Percentiles rank a stretch among this genome's conserved stretches.
phyloP scores from a whole-genome alignment of 2,888 invertebrate species.

The Drosophila borborema region DNA sequence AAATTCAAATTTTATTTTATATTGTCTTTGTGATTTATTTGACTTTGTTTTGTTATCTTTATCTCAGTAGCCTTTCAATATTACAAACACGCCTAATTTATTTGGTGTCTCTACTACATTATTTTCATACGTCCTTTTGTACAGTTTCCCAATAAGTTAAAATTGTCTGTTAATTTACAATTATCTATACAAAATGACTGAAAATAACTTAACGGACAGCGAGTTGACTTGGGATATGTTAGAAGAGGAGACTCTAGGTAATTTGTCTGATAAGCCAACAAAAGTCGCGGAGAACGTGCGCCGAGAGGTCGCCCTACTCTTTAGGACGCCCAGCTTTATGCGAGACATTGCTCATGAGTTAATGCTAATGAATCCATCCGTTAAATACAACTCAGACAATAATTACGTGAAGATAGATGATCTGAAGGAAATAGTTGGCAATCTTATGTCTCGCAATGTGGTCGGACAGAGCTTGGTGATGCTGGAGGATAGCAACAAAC shows the following conservation, averaged over 20 bases:
- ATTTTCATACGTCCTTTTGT: neutral
- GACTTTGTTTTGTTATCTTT: too few relatives aligned
- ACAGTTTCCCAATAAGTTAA: neutral
- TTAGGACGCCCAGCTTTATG: constrained; percentile 11
- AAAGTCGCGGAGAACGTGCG: neutral
- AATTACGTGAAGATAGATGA: constrained; percentile 20
- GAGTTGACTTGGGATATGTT: neutral
- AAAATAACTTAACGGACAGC: neutral
- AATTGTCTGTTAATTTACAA: constrained; percentile 1
- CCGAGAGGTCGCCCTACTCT: neutral
- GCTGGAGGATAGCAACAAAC: neutral
- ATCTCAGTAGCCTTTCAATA: neutral
- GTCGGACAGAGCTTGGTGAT: constrained; percentile 11
- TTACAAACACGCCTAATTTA: neutral
- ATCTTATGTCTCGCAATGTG: constrained; percentile 5
- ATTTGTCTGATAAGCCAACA: neutral
- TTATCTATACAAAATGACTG: neutral
- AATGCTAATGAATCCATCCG: neutral
- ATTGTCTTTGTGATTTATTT: too few relatives aligned
- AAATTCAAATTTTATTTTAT: too few relatives aligned
- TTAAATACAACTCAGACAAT: neutral
- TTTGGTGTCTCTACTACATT: neutral
- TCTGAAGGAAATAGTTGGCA: constrained; percentile 14
- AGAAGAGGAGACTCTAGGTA: neutral
- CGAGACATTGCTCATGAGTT: constrained; percentile 4